A percentile compares a stretch with the other conserved stretches of the same genome.
phyloP scores from a whole-genome alignment of 2,113 vertebrate genomes.

The Delphinapterus leucas region DNA sequence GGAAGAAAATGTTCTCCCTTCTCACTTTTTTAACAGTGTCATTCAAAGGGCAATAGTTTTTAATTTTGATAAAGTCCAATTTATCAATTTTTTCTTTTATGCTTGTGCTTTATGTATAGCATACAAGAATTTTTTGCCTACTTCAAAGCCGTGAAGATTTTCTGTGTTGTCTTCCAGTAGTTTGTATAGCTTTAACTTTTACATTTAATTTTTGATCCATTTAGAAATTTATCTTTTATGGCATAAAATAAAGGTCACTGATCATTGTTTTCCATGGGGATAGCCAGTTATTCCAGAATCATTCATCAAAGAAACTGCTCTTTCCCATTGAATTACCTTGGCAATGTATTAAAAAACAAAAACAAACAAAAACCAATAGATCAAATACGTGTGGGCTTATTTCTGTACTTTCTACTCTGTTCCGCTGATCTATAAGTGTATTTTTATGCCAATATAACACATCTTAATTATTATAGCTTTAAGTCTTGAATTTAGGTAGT shows the following conservation, averaged over 20 bases:
- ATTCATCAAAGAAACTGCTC: background rate
- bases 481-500: background rate
- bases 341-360: background rate
- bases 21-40: background rate
- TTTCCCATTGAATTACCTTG: background rate
- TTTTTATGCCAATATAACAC: background rate
- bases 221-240: background rate
- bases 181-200: background rate
- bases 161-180: background rate
- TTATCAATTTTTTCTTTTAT: background rate
- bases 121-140: background rate
- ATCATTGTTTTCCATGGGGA: background rate
- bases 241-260: background rate
- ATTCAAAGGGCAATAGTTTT: background rate
- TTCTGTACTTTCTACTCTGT: background rate
- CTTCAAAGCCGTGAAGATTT: background rate
- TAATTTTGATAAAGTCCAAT: background rate
- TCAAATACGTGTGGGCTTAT: background rate
- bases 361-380: background rate
- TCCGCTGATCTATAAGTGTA: background rate
- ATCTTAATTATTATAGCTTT: background rate
- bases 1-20: background rate
- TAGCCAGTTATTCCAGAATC: background rate
- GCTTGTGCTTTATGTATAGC: background rate
- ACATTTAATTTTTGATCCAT: background rate